Conservation (phyloP, 37 sponge, comb jelly and placozoan species). For the Chondrosia reniformis region DNA sequence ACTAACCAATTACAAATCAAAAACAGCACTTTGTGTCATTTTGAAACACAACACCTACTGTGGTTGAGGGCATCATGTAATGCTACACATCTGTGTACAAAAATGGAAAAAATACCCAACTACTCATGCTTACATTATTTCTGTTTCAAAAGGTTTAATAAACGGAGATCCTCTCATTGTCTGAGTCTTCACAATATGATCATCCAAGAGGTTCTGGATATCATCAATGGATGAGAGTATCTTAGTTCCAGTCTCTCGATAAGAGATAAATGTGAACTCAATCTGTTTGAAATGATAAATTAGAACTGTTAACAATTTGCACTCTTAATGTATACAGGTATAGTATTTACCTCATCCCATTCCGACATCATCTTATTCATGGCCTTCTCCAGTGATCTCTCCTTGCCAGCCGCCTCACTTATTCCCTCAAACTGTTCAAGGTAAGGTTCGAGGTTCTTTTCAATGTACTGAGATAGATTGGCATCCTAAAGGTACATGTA, state of each 20-base stretch:
- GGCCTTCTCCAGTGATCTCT: slow-evolving; percentile 96
- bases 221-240: slow-evolving; percentile 95
- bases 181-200: slow-evolving; percentile 99
- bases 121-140: slow-evolving; percentile 71
- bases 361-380: slow-evolving; percentile 95
- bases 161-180: slow-evolving; percentile 99
- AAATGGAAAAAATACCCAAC: not conserved
- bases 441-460: slow-evolving; percentile 89
- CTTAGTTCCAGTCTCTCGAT: slow-evolving; percentile 97
- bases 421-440: slow-evolving; percentile 97
- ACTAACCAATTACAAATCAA: slow-evolving; percentile 31
- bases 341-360: slow-evolving; percentile 89
- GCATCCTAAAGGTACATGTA: slow-evolving; percentile 70
- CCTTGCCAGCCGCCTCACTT: slow-evolving; percentile 99
- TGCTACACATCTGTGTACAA: not conserved
- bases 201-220: slow-evolving; percentile 95
- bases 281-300: slow-evolving; percentile 30
- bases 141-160: slow-evolving; percentile 93
- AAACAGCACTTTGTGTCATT: too few relatives aligned
- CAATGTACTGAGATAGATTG: slow-evolving; percentile 79
- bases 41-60: too few relatives aligned
- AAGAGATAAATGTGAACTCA: slow-evolving; percentile 81
- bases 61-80: too few relatives aligned
- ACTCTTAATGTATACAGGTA: not conserved
- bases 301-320: not conserved